Conservation (phyloP, 92 coral and sea anemone genomes). For the Isaurus tuberculatus region DNA sequence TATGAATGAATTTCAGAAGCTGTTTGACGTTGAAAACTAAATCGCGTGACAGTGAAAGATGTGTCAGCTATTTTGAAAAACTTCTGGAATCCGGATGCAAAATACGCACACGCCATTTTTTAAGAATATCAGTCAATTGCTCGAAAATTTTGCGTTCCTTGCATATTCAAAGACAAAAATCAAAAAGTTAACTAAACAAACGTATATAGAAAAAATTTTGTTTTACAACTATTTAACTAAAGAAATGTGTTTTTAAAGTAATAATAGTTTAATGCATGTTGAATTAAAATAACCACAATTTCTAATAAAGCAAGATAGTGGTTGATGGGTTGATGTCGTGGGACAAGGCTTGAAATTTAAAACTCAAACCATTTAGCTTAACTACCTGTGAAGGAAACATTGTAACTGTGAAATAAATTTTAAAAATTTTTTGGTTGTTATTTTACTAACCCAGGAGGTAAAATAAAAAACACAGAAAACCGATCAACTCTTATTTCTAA, state of each 20-base stretch:
- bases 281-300: too few relatives aligned
- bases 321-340: too few relatives aligned
- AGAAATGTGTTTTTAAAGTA: too few relatives aligned
- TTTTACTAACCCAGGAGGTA: background rate
- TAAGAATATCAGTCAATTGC: too few relatives aligned
- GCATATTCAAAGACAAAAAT: background rate
- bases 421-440: background rate
- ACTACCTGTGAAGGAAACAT: background rate
- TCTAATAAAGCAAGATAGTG: too few relatives aligned
- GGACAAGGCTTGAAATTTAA: too few relatives aligned
- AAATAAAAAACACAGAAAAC: background rate
- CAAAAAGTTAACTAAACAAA: background rate
- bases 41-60: too few relatives aligned
- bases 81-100: background rate
- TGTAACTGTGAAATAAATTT: background rate
- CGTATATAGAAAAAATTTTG: too few relatives aligned
- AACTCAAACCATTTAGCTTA: background rate
- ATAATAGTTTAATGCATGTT: too few relatives aligned
- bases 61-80: background rate
- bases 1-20: background rate
- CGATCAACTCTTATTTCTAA: background rate
- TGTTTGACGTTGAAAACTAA: background rate
- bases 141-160: background rate
- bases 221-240: too few relatives aligned
- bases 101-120: background rate